Conservation (phyloP, 2,888 invertebrate genomes). For the Acanthoscelides obtectus region DNA sequence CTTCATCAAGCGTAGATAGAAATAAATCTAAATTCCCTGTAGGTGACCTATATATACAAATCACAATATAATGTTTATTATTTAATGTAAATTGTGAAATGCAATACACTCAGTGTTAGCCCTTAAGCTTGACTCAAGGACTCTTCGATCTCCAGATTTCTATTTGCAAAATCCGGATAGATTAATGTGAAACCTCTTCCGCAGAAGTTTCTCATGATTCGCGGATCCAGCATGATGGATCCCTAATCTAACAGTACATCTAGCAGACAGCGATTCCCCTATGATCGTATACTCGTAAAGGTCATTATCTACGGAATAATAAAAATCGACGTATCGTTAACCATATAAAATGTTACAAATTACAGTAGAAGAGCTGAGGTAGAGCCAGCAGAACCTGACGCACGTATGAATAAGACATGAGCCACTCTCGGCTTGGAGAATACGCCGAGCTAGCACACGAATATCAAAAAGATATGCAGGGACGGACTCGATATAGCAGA, state of each 20-base stretch:
- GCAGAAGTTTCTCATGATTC: background rate
- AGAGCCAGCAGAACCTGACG: slow-evolving; percentile 19
- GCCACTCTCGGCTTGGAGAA: slow-evolving; percentile 27
- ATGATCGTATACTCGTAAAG: slow-evolving; percentile 12
- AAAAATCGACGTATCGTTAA: slow-evolving; percentile 39
- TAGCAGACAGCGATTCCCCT: background rate
- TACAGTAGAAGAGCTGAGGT: slow-evolving; percentile 37
- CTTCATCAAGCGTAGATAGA: too few species aligned
- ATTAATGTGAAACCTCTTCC: background rate
- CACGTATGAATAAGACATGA: slow-evolving; percentile 43
- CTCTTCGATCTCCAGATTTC: too few species aligned
- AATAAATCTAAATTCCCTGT: too few species aligned
- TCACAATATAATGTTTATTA: too few species aligned
- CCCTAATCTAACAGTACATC: background rate
- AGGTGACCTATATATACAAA: too few species aligned
- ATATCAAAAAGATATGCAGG: background rate
- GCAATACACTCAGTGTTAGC: too few species aligned
- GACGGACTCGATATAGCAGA: too few species aligned
- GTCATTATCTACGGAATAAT: slow-evolving; percentile 37
- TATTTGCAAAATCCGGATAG: background rate
- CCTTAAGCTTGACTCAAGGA: too few species aligned
- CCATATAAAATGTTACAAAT: slow-evolving; percentile 43
- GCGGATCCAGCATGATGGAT: background rate
- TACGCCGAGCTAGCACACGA: slow-evolving; percentile 19
- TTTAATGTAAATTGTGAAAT: too few species aligned